These are phyloP conservation scores for Acronicta alni DNA, from an alignment of 2,888 invertebrate genomes.

Conservation along the genomic window DNA sequence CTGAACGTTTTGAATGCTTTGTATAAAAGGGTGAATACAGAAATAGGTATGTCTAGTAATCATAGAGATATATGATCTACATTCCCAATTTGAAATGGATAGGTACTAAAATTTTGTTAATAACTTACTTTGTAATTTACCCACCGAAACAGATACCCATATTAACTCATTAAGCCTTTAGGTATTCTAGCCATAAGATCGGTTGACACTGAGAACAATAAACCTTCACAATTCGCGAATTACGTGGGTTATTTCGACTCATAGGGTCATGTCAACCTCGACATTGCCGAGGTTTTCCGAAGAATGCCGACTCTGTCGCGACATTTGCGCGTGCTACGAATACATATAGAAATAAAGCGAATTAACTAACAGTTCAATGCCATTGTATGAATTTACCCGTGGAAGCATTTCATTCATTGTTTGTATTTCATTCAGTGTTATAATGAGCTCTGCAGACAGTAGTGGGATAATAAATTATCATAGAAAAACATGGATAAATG, in stretches of 20 bases:
- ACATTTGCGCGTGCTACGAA: constrained; percentile 61
- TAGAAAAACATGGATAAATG: too few relatives aligned
- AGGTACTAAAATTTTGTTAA: too few relatives aligned
- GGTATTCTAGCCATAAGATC: constrained; percentile 28
- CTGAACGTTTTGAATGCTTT: too few relatives aligned
- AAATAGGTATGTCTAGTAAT: too few relatives aligned
- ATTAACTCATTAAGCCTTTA: constrained; percentile 50
- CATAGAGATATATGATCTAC: too few relatives aligned
- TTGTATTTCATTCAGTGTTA: constrained; percentile 38
- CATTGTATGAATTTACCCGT: constrained; percentile 45
- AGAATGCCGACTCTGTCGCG: constrained; percentile 40
- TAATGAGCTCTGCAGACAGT: constrained; percentile 18
- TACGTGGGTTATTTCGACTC: constrained; percentile 56
- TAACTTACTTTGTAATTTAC: background rate
- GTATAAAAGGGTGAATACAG: too few relatives aligned
- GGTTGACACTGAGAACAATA: constrained; percentile 31
- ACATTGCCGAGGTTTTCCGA: constrained; percentile 54
- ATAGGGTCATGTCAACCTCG: constrained; percentile 57
- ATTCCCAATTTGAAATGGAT: too few relatives aligned
- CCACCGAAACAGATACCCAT: constrained; percentile 30
- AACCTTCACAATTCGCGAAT: constrained; percentile 56
- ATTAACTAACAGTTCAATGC: constrained; percentile 60
- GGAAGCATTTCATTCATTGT: constrained; percentile 47
- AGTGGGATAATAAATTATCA: background rate
- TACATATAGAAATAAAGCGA: constrained; percentile 58